These are phyloP conservation scores for Anisognathus igniventris DNA, from an alignment of 2,797 vertebrate species.

Conservation along the genomic window DNA sequence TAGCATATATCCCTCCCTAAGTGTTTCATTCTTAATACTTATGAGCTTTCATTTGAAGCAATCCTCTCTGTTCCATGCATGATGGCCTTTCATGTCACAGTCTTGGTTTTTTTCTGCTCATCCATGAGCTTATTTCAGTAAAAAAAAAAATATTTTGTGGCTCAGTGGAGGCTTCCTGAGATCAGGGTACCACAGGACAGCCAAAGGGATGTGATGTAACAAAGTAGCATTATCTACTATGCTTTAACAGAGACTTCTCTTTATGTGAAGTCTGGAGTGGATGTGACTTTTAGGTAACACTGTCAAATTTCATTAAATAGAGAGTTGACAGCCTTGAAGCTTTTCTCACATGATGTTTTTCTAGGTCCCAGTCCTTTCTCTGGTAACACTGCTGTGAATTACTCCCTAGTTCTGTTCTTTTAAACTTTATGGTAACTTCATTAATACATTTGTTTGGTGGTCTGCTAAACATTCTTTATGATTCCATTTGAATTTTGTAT, in stretches of 20 bases:
- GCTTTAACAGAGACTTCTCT: background rate
- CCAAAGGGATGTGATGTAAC: background rate
- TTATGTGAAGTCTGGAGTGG: background rate
- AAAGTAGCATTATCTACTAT: accelerated
- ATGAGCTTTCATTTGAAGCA: background rate
- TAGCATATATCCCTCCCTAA: background rate
- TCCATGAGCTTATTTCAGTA: background rate
- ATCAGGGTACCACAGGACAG: background rate
- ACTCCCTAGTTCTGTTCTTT: background rate
- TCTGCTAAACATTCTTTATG: background rate
- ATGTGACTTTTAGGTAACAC: background rate
- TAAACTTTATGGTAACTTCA: background rate
- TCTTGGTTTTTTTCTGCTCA: background rate
- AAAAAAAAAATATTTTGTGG: background rate
- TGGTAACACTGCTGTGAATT: background rate
- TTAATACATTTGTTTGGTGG: background rate
- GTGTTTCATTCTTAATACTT: background rate
- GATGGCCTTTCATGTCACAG: background rate
- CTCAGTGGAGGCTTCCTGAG: background rate
- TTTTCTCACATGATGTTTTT: background rate
- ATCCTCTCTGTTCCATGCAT: background rate
- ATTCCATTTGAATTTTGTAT: background rate
- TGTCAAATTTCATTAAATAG: background rate
- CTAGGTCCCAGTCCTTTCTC: background rate
- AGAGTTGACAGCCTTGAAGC: background rate